These are phyloP conservation scores for Apocrypta bakeri DNA, from an alignment of 1,140 invertebrate species.

Conservation along the genomic window DNA sequence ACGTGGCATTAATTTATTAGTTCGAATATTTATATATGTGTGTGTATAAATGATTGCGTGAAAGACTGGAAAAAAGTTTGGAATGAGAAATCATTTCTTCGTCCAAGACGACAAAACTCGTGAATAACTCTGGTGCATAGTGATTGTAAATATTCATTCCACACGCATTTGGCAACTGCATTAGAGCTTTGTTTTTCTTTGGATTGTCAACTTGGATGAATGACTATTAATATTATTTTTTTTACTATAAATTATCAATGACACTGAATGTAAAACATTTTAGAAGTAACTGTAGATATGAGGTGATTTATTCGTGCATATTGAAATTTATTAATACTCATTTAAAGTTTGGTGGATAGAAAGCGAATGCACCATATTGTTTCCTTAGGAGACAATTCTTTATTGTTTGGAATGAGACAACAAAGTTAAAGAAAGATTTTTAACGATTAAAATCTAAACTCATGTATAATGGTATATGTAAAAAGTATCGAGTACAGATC, in stretches of 20 bases:
- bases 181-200: constrained; percentile 36
- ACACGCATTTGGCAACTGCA: constrained; percentile 48
- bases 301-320: constrained; percentile 40
- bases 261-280: constrained; percentile 34
- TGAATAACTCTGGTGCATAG: constrained; percentile 42
- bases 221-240: constrained; percentile 43
- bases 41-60: constrained; percentile 29
- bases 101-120: constrained; percentile 6
- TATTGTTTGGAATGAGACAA: constrained; percentile 8
- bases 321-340: constrained; percentile 45
- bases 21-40: constrained; percentile 37
- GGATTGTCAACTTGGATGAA: constrained; percentile 45
- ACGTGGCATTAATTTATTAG: constrained; percentile 50
- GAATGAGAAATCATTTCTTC: neutral
- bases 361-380: constrained; percentile 11
- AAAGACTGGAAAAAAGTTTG: constrained; percentile 30
- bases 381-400: neutral
- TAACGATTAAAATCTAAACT: neutral
- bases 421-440: constrained; percentile 2
- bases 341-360: constrained; percentile 36
- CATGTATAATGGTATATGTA: constrained; percentile 5
- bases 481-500: constrained; percentile 40
- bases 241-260: constrained; percentile 12
- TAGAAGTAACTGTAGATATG: constrained; percentile 42
- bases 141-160: constrained; percentile 53